phyloP scores from a whole-genome alignment of 2,888 invertebrate genomes.

The Antheraea assamensis region DNA sequence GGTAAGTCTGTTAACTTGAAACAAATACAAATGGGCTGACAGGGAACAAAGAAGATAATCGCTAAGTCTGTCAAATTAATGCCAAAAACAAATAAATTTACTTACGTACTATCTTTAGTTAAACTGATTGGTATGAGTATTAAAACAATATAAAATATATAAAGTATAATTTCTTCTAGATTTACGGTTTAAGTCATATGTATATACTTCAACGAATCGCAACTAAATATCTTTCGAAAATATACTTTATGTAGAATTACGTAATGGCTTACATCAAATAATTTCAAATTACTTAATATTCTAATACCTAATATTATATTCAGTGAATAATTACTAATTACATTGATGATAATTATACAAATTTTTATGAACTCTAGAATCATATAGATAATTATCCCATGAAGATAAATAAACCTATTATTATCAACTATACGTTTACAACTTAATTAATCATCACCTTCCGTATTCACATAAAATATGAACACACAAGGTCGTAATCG shows the following conservation, averaged over 20 bases:
- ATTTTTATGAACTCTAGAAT: background rate
- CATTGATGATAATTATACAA: background rate
- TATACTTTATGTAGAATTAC: background rate
- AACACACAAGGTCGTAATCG: constrained; percentile 47
- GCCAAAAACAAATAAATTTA: constrained; percentile 53
- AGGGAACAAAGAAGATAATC: constrained; percentile 59
- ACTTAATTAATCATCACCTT: constrained; percentile 31
- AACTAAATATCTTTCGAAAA: background rate
- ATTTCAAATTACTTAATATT: no score
- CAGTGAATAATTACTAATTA: background rate
- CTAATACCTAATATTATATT: background rate
- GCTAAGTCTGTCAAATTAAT: constrained; percentile 69
- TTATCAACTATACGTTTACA: constrained; percentile 22
- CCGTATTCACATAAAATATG: constrained; percentile 47
- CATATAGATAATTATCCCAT: background rate
- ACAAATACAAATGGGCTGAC: constrained; percentile 61
- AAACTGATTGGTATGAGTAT: no score
- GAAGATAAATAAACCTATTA: constrained; percentile 29
- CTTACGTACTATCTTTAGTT: background rate
- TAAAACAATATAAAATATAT: no score
- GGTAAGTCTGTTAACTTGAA: constrained; percentile 62
- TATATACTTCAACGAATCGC: background rate
- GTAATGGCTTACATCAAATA: no score
- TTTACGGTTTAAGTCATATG: background rate
- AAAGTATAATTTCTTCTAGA: no score